Conservation (phyloP, 2,113 vertebrate species). For the Indicator indicator region DNA sequence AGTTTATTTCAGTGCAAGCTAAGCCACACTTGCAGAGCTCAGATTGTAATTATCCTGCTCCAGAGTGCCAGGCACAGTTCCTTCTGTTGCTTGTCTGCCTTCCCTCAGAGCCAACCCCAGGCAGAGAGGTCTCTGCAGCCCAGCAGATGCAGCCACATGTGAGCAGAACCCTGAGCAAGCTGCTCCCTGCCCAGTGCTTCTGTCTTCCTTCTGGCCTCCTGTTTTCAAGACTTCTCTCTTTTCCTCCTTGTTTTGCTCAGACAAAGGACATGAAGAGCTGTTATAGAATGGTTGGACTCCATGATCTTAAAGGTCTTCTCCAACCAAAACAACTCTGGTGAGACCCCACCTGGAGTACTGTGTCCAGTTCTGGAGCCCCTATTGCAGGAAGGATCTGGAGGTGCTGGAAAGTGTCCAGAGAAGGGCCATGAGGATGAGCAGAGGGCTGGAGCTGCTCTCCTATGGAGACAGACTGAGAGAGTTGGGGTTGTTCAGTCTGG, state of each 20-base stretch:
- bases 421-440: too few relatives aligned
- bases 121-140: background rate
- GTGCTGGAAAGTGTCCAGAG: too few relatives aligned
- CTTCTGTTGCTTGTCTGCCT: constrained; percentile 22
- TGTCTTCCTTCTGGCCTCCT: background rate
- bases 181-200: background rate
- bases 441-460: too few relatives aligned
- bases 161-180: background rate
- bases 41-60: constrained; percentile 75
- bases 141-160: background rate
- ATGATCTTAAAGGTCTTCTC: too few relatives aligned
- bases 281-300: too few relatives aligned
- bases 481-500: too few relatives aligned
- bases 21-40: constrained; percentile 75
- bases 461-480: too few relatives aligned
- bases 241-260: background rate
- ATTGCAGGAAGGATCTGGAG: too few relatives aligned
- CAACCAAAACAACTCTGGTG: too few relatives aligned
- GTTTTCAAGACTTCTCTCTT: background rate
- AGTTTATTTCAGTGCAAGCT: constrained; percentile 79
- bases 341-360: too few relatives aligned
- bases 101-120: background rate
- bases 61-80: constrained; percentile 50
- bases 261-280: too few relatives aligned
- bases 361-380: too few relatives aligned